phyloP scores from a whole-genome alignment of 2,888 invertebrate genomes.

The Napeogenes inachia region DNA sequence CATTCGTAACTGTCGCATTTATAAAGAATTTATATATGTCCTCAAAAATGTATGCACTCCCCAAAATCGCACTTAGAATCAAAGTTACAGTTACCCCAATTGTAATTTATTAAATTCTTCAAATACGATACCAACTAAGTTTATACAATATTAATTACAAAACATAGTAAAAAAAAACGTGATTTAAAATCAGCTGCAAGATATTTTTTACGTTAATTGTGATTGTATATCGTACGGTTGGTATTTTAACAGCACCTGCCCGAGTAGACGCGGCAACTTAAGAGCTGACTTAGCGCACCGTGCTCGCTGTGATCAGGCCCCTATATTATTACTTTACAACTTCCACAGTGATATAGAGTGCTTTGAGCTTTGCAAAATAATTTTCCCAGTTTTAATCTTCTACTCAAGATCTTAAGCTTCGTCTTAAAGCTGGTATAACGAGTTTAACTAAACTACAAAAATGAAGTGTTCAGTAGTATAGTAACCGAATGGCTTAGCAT shows the following conservation, averaged over 20 bases:
- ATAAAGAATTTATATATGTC: too few species aligned
- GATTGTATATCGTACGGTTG: constrained; percentile 24
- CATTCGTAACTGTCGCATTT: too few species aligned
- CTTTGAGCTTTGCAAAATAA: constrained; percentile 17
- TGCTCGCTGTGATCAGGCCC: constrained; percentile 18
- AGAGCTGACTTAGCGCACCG: constrained; percentile 27
- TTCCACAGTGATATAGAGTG: constrained; percentile 17
- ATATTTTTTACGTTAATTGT: constrained; percentile 15
- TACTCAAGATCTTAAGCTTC: constrained; percentile 21
- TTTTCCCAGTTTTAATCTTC: constrained; percentile 30
- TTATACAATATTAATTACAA: neutral
- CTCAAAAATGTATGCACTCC: too few species aligned
- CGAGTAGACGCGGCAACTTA: constrained; percentile 24
- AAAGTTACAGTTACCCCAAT: too few species aligned
- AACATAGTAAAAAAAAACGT: neutral
- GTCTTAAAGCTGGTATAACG: constrained; percentile 17
- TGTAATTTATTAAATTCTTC: neutral
- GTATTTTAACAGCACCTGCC: constrained; percentile 32
- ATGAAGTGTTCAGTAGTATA: constrained; percentile 18
- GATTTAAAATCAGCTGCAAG: constrained; percentile 2
- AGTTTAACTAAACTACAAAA: constrained; percentile 27
- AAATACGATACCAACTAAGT: neutral
- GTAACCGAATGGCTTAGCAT: constrained; percentile 47
- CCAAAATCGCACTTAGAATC: too few species aligned
- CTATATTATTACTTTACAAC: constrained; percentile 25